Percentiles rank a stretch among this genome's conserved stretches.
Conservation (phyloP, 2,888 invertebrate genomes). For the Netelia virgata region DNA sequence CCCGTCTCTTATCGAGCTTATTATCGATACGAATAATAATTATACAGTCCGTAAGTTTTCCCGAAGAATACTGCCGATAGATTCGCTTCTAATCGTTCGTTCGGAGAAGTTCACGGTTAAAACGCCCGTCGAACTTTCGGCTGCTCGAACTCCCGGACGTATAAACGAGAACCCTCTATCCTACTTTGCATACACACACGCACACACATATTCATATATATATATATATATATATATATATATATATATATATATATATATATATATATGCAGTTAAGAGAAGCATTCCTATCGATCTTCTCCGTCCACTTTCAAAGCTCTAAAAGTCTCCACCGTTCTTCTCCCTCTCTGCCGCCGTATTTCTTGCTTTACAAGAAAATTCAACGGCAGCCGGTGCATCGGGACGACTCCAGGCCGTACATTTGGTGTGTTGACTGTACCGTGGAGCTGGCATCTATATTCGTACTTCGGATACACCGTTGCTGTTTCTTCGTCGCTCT, state of each 20-base stretch:
- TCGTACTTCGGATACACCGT: conserved; percentile 59
- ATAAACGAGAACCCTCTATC: conserved; percentile 40
- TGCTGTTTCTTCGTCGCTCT: conserved; percentile 53
- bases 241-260: neutral
- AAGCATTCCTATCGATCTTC: conserved; percentile 51
- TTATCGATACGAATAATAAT: conserved; percentile 1
- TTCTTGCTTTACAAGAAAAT: conserved; percentile 29
- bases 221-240: neutral
- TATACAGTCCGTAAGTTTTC: conserved; percentile 7
- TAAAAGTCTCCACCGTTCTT: conserved; percentile 19
- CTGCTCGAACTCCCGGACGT: conserved; percentile 27
- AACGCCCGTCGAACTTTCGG: conserved; percentile 33
- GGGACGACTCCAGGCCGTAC: conserved; percentile 1
- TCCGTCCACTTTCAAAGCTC: conserved; percentile 33
- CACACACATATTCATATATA: too few species aligned
- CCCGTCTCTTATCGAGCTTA: neutral
- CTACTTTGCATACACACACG: conserved; percentile 1
- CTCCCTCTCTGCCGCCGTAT: conserved; percentile 8
- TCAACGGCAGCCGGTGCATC: conserved; percentile 15
- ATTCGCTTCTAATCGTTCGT: conserved; percentile 26
- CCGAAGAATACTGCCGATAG: neutral
- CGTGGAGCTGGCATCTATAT: conserved; percentile 39
- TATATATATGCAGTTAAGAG: conserved; percentile 2
- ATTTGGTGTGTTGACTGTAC: conserved; percentile 15
- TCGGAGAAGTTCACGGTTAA: conserved; percentile 30